Percentiles rank a stretch among this genome's conserved stretches.
These are phyloP conservation scores for Thymelicus acteon DNA, from an alignment of 2,888 invertebrate species.

Conservation along the genomic window DNA sequence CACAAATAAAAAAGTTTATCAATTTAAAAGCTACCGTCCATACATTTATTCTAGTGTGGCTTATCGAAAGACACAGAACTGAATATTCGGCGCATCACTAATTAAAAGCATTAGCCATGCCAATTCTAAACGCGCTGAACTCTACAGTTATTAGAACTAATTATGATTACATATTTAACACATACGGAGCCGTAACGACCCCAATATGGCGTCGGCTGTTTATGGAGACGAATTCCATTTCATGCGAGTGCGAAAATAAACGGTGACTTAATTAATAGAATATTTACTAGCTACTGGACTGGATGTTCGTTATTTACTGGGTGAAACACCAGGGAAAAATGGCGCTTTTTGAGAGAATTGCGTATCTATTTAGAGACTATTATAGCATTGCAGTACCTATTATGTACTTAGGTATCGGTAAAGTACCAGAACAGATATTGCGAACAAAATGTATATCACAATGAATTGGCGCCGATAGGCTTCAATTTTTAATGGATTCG, in stretches of 20 bases:
- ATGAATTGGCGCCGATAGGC: too few species aligned
- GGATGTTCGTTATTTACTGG: not conserved
- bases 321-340: not conserved
- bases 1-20: too few species aligned
- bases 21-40: too few species aligned
- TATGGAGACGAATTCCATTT: not conserved
- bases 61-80: too few species aligned
- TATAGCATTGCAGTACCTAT: too few species aligned
- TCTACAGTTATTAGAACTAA: slow-evolving; percentile 19
- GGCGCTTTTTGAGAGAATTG: too few species aligned
- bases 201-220: not conserved
- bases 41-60: too few species aligned
- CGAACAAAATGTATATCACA: too few species aligned
- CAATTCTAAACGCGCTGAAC: not conserved
- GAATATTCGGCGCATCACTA: too few species aligned
- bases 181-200: not conserved
- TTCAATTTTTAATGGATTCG: too few species aligned
- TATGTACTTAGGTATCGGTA: too few species aligned
- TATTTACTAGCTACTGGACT: not conserved
- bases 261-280: not conserved
- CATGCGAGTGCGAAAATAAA: not conserved
- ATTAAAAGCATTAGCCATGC: not conserved
- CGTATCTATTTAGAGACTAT: too few species aligned
- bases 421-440: not conserved
- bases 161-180: slow-evolving; percentile 28